Evolutionary conservation across 2,888 invertebrate genomes (phyloP), one percentile per base, ranked within the genome.

Genomic region (Tinea pellionella): DNA sequence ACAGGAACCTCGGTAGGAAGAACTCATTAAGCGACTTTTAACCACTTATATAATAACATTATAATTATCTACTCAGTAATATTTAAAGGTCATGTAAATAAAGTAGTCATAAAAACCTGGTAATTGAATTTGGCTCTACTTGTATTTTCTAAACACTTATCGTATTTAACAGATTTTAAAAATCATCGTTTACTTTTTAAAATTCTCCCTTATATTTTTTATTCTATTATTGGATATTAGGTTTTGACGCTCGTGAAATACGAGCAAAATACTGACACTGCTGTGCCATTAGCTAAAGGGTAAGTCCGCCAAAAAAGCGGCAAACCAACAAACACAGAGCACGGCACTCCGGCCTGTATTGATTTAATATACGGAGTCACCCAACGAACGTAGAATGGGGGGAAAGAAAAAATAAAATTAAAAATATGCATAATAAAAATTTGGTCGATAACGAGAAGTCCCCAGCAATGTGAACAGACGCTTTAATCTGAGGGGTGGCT

Each of bases 341-440:
- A 70, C 73, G 66, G 61, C 60, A 65, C 66, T 64, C 65, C 67
- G 66, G 67, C 68, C 68, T 63, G 73, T 80, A 80, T 80, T 80
- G 80, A 80, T 80, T 80, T 76, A 78, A 78, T 71, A 72, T 72
- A 69, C 72, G 71, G 71, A 69, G 68, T 68, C 69, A 68, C 71
- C 69, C 67, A 66, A 66, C 73, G 68, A 56, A 64, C 68, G 68
- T 66, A 66, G 63, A 74, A 53, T 29, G 29, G 78, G 77, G 73
- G 68, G 76, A 71, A 72, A 70, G 68, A 71, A 78, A 77, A 83
- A 80, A 77, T 78, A 83, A 84, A 80, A 80, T 79, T 81, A 83
- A 82, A 84, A 84, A 81, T 84, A 79, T 79, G 79, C 77, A 79
- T 78, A 76, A 73, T 78, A 78, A 84, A 84, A 83, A 81, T 84